These are phyloP conservation scores for Philopedon plagiatum DNA, from an alignment of 2,888 invertebrate genomes.

Conservation along the genomic window DNA sequence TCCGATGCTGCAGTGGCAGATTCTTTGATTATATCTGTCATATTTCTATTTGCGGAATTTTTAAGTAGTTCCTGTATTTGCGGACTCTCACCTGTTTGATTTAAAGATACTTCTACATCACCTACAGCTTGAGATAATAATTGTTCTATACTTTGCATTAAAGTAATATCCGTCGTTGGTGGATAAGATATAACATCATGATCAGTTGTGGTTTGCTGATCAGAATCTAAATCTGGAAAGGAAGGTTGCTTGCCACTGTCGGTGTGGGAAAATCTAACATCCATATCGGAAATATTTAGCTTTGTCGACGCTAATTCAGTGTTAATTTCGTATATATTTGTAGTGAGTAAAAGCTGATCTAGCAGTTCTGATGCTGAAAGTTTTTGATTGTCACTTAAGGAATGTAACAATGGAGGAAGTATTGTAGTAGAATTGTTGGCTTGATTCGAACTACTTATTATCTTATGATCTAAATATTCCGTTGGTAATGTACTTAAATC, in stretches of 20 bases:
- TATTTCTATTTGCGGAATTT: conserved; percentile 54
- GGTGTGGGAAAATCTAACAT: conserved; percentile 24
- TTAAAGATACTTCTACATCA: conserved; percentile 54
- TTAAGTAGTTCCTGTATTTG: conserved; percentile 56
- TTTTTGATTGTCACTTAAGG: conserved; percentile 50
- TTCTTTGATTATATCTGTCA: conserved; percentile 38
- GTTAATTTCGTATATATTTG: conserved; percentile 65
- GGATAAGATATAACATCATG: conserved; percentile 38
- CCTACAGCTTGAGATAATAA: conserved; percentile 63
- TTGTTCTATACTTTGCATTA: conserved; percentile 64
- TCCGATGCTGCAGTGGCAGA: conserved; percentile 52
- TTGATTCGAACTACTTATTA: conserved; percentile 11
- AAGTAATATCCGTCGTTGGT: conserved; percentile 59
- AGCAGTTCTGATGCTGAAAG: conserved; percentile 57
- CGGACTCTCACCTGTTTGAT: conserved; percentile 47
- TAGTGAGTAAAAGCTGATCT: conserved; percentile 61
- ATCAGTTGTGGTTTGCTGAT: conserved; percentile 38
- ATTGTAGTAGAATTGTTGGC: conserved; percentile 35
- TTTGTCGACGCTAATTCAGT: conserved; percentile 57
- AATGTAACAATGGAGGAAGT: conserved; percentile 46
- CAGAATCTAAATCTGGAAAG: conserved; percentile 39
- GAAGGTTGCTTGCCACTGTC: conserved; percentile 46
- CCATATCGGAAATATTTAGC: conserved; percentile 19
- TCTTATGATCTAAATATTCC: conserved; percentile 4
- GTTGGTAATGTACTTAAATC: conserved; percentile 13